Evolutionary conservation across 2,797 vertebrate genomes (phyloP), one percentile per base, ranked within the genome.

Genomic region (Paguma larvata): DNA sequence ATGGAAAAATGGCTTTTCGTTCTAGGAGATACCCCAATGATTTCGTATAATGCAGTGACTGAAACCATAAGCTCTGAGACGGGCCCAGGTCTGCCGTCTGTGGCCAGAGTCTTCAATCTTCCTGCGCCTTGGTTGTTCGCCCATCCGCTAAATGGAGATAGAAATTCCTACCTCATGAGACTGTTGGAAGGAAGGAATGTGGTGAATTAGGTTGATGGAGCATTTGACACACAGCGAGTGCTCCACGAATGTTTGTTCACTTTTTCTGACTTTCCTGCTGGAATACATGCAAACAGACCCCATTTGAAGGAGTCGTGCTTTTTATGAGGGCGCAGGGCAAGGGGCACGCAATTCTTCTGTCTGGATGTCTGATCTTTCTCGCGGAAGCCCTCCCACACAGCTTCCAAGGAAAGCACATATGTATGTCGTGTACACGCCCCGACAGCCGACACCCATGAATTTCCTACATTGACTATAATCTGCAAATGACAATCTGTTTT

Each of bases 341-440:
- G 15, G 68, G 59, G 4, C 12, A 0, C 14, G 5, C 6, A 0
- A 19, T 32, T n/a, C 51, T 18, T 83, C 70, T 9, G 44, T 70
- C 32, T 18, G 32, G 38, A 18, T 2, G 34, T 34, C 67, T 2
- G 15, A 16, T 14, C 56, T 68, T 41, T 30, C 72, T 5, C 5
- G 4, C 0, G 1, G n/a, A 63, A 85, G 8, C 5, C 0, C 38
- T 48, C 3, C 1, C 8, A 3, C 0, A 2, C 3, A 0, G 46
- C 56, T 72, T 34, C 1, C 8, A 1, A 25, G 78, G 77, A 25
- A 8, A 34, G 27, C 21, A 41, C 44, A 3, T 12, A 0, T 2
- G 5, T 3, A 6, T 1, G 15, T 38, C 15, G 2, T 14, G 6
- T 62, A 1, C 30, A 1, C 0, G 14, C 19, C 30, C 59, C 15